Evolutionary conservation across 2,797 vertebrate genomes (phyloP).

Genomic region (Oreortyx pictus): DNA sequence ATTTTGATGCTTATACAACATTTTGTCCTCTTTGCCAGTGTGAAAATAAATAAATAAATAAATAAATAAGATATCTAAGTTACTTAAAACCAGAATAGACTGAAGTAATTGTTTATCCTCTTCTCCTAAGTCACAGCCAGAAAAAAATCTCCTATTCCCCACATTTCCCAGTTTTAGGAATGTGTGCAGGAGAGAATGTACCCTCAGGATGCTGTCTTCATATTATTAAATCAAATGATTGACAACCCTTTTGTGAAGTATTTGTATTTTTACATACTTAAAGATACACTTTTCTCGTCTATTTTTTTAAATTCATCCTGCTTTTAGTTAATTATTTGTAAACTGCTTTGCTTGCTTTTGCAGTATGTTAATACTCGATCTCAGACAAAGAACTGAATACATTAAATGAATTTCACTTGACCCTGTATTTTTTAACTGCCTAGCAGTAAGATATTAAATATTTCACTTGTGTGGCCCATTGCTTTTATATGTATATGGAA

Average conservation of each 20-base stretch:
- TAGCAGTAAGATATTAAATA: background rate
- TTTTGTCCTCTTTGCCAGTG: background rate
- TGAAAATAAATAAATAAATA: no score
- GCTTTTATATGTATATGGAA: background rate
- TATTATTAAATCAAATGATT: background rate
- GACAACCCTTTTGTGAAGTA: background rate
- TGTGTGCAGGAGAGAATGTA: background rate
- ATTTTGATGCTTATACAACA: background rate
- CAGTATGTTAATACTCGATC: background rate
- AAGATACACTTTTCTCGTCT: background rate
- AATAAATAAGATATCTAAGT: background rate
- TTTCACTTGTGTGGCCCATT: background rate
- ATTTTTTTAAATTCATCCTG: background rate
- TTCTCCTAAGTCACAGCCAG: background rate
- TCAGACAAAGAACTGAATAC: background rate
- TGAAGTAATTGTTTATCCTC: background rate
- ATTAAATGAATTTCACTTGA: background rate
- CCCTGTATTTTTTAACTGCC: background rate
- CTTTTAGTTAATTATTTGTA: background rate
- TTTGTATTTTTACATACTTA: background rate
- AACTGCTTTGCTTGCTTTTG: background rate
- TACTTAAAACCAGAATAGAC: background rate
- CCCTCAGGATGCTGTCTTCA: background rate
- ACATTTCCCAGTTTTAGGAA: background rate
- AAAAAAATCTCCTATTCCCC: background rate